These are phyloP conservation scores for Cryptophagus acutangulus DNA, from an alignment of 2,888 invertebrate species.

Conservation along the genomic window DNA sequence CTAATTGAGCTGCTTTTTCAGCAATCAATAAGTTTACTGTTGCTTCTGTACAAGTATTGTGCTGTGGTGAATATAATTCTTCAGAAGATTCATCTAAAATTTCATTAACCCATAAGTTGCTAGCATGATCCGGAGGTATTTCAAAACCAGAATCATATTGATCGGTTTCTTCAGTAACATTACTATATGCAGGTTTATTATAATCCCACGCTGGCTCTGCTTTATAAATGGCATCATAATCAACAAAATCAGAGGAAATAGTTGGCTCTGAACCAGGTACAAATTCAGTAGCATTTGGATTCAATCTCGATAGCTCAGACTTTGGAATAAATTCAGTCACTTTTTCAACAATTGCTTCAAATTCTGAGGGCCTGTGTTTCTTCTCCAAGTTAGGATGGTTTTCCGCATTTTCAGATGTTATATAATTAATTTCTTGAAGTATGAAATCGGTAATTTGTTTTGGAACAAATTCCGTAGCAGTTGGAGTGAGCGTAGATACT, in stretches of 20 bases:
- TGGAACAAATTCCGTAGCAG: constrained; percentile 23
- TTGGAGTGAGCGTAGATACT: constrained; percentile 19
- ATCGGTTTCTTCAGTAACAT: constrained; percentile 24
- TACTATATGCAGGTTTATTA: constrained; percentile 30
- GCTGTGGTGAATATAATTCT: constrained; percentile 12
- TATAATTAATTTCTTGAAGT: constrained; percentile 2
- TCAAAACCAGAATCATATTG: constrained; percentile 34
- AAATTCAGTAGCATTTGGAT: constrained; percentile 46
- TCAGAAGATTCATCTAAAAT: constrained; percentile 34
- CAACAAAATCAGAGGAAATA: constrained; percentile 12
- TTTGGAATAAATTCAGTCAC: constrained; percentile 42
- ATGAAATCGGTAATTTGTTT: constrained; percentile 12
- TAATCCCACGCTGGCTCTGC: constrained; percentile 28
- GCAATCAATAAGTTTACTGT: constrained; percentile 15
- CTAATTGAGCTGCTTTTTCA: constrained; percentile 10
- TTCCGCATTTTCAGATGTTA: background rate
- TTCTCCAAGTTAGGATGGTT: constrained; percentile 4
- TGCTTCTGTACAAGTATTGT: background rate
- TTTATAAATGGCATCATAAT: constrained; percentile 6
- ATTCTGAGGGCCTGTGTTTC: constrained; percentile 27
- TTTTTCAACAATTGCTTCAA: constrained; percentile 39
- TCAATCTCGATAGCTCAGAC: constrained; percentile 38
- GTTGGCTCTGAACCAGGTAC: constrained; percentile 35
- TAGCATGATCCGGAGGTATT: constrained; percentile 38
- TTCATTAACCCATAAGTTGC: constrained; percentile 40